phyloP scores from a whole-genome alignment of 1,140 invertebrate species.

The Cecropterus lyciades region DNA sequence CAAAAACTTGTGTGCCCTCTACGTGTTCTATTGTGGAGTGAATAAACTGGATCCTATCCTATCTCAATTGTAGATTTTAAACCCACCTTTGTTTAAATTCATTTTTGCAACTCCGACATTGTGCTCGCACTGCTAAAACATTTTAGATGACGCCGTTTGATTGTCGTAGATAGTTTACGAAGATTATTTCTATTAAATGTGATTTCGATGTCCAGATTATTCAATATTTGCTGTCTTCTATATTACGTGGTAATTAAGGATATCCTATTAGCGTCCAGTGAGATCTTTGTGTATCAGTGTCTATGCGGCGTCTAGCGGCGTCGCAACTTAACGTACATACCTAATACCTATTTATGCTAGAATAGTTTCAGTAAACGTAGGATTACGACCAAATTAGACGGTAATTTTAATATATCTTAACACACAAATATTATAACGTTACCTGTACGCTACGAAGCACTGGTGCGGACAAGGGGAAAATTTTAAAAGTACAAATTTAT shows the following conservation, averaged over 20 bases:
- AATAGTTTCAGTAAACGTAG: constrained; percentile 72
- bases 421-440: constrained; percentile 67
- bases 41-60: constrained; percentile 4
- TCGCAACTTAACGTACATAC: constrained; percentile 35
- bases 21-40: neutral
- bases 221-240: constrained; percentile 73
- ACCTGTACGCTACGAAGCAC: constrained; percentile 55
- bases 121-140: neutral
- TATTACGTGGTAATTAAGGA: constrained; percentile 48
- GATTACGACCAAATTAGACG: constrained; percentile 76
- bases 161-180: constrained; percentile 53
- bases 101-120: neutral
- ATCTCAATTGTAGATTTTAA: constrained; percentile 1
- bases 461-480: constrained; percentile 47
- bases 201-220: constrained; percentile 74
- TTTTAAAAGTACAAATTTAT: constrained; percentile 80
- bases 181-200: constrained; percentile 59
- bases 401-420: constrained; percentile 73
- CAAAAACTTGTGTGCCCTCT: neutral
- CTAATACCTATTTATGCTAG: constrained; percentile 72
- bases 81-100: neutral
- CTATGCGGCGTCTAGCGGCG: constrained; percentile 43
- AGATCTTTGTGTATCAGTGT: constrained; percentile 54
- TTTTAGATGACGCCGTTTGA: constrained; percentile 51
- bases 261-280: constrained; percentile 68